A percentile compares a stretch with the other conserved stretches of the same genome.
phyloP scores from a whole-genome alignment of 53 echinoderm and acorn worm species.

The Astropecten irregularis region DNA sequence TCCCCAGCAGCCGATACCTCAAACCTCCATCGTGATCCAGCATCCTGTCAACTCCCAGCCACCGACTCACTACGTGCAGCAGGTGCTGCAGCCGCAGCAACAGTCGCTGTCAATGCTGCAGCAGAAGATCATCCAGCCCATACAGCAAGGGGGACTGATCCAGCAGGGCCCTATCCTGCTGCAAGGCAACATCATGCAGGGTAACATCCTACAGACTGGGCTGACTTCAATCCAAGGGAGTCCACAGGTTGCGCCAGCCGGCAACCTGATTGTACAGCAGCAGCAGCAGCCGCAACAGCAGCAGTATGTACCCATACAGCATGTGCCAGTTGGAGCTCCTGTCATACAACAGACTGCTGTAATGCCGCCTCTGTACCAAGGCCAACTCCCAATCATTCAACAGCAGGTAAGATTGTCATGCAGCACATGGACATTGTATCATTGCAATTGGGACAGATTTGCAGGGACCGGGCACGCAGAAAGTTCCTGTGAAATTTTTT shows the following conservation, averaged over 20 bases:
- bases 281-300: conserved; percentile 25
- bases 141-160: conserved; percentile 49
- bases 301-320: conserved; percentile 44
- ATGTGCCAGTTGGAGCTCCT: neutral
- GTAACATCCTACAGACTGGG: conserved; percentile 37
- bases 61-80: conserved; percentile 39
- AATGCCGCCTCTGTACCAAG: conserved; percentile 41
- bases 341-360: conserved; percentile 51
- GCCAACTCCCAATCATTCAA: conserved; percentile 32
- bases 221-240: neutral
- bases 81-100: conserved; percentile 59
- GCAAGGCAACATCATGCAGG: conserved; percentile 50
- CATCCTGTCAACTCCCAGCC: neutral
- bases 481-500: too few species aligned
- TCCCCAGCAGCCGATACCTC: neutral
- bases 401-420: conserved; percentile 53
- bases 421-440: too few species aligned
- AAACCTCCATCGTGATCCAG: conserved; percentile 6
- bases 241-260: neutral
- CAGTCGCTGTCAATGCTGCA: conserved; percentile 57
- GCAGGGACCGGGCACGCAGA: too few species aligned
- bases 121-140: conserved; percentile 52
- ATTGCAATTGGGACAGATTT: too few species aligned
- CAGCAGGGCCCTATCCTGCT: conserved; percentile 42
- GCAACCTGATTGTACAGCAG: conserved; percentile 46